Conservation (phyloP, 1,140 invertebrate species). For the Chelonus insularis region DNA sequence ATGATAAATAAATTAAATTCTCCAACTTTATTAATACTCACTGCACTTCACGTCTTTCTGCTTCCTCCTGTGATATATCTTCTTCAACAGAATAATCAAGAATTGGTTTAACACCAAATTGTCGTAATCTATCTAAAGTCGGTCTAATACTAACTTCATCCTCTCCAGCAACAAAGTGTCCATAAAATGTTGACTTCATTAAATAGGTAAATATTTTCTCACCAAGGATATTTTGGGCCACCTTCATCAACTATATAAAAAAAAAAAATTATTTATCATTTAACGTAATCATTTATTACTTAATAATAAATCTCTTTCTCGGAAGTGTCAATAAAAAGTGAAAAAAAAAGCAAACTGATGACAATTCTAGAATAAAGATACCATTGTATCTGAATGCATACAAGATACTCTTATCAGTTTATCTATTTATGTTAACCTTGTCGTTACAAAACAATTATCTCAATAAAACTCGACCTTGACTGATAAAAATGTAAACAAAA, state of each 20-base stretch:
- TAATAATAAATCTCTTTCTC: too few relatives aligned
- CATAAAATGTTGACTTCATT: constrained; percentile 96
- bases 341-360: too few relatives aligned
- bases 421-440: too few relatives aligned
- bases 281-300: too few relatives aligned
- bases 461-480: too few relatives aligned
- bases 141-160: constrained; percentile 87
- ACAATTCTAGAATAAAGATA: too few relatives aligned
- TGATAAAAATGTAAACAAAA: too few relatives aligned
- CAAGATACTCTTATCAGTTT: too few relatives aligned
- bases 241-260: constrained; percentile 84
- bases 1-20: too few relatives aligned
- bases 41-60: constrained; percentile 89
- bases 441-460: too few relatives aligned
- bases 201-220: constrained; percentile 80
- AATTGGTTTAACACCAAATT: constrained; percentile 98
- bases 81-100: constrained; percentile 98
- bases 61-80: constrained; percentile 88
- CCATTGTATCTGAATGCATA: too few relatives aligned
- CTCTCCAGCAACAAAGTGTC: constrained; percentile 97
- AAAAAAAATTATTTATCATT: constrained; percentile 20
- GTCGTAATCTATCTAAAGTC: constrained; percentile 77
- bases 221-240: constrained; percentile 79
- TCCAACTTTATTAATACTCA: constrained; percentile 62
- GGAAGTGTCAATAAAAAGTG: too few relatives aligned